Evolutionary conservation across 2,888 invertebrate species (phyloP).

Genomic region (Ormyrus pomaceus): DNA sequence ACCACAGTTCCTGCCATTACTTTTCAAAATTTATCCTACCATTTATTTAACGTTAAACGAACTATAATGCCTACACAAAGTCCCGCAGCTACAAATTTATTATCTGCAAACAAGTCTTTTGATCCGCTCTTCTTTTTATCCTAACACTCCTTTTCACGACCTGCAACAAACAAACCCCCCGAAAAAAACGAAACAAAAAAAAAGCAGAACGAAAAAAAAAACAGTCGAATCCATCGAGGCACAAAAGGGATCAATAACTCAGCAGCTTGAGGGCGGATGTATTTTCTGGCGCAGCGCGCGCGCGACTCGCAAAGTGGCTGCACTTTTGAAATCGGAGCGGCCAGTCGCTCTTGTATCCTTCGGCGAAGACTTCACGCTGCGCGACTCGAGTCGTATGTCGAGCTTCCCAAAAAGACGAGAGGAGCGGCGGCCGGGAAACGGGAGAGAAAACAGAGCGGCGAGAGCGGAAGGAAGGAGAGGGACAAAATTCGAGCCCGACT

Average conservation of each 20-base stretch:
- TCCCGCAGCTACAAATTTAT: too few relatives aligned
- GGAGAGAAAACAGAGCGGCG: neutral
- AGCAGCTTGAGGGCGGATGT: neutral
- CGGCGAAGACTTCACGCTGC: constrained; percentile 28
- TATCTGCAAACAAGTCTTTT: too few relatives aligned
- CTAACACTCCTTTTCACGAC: too few relatives aligned
- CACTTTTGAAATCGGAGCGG: constrained; percentile 33
- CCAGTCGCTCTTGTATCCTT: neutral
- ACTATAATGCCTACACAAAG: too few relatives aligned
- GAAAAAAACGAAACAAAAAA: neutral
- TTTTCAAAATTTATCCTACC: too few relatives aligned
- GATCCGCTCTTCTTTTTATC: too few relatives aligned
- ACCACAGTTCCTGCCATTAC: too few relatives aligned
- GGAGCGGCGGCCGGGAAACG: neutral
- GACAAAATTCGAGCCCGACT: too few relatives aligned
- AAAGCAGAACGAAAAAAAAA: constrained; percentile 8
- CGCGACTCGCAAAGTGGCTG: neutral
- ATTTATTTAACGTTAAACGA: too few relatives aligned
- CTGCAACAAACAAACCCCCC: too few relatives aligned
- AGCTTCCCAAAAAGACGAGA: neutral
- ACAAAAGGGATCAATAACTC: constrained; percentile 22
- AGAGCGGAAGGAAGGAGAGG: neutral
- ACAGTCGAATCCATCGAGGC: neutral
- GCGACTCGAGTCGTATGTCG: neutral
- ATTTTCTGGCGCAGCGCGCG: neutral